A percentile compares a stretch with the other conserved stretches of the same genome.
Evolutionary conservation across 2,113 vertebrate genomes (phyloP).

Genomic region (Psephotus haematonotus): DNA sequence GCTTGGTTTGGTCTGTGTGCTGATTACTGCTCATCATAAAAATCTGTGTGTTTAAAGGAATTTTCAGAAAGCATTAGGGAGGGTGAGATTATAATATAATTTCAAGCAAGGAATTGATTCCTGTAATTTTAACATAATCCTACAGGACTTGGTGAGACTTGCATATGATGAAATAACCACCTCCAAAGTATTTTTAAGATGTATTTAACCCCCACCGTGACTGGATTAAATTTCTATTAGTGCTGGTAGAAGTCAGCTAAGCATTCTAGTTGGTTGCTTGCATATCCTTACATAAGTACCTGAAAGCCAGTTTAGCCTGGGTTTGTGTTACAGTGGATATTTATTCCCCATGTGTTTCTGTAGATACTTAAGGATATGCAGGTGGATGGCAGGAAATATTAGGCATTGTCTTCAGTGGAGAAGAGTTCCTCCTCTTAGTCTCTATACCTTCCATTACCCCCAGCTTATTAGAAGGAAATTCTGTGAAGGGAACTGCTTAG

Average conservation of each 20-base stretch:
- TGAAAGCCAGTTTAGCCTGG: not conserved
- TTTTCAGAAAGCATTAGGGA: not conserved
- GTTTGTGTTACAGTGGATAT: not conserved
- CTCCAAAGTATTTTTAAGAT: not conserved
- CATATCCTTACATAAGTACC: not conserved
- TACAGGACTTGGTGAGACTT: not conserved
- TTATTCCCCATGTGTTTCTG: not conserved
- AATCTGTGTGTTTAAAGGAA: not conserved
- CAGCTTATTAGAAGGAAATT: not conserved
- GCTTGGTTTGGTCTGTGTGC: not conserved
- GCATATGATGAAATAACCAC: not conserved
- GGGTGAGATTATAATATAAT: not conserved
- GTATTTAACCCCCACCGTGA: not conserved
- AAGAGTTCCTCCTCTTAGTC: not conserved
- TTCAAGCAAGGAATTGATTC: not conserved
- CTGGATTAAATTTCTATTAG: not conserved
- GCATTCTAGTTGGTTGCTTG: not conserved
- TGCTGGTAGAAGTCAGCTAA: not conserved
- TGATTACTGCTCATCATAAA: not conserved
- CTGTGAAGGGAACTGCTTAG: not conserved
- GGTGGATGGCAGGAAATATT: not conserved
- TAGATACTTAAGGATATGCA: not conserved
- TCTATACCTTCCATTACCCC: not conserved
- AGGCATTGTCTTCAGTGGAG: not conserved
- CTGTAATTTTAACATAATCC: not conserved